Evolutionary conservation across 2,888 invertebrate genomes (phyloP), one percentile per base, ranked within the genome.

Genomic region (Syrphus vitripennis): DNA sequence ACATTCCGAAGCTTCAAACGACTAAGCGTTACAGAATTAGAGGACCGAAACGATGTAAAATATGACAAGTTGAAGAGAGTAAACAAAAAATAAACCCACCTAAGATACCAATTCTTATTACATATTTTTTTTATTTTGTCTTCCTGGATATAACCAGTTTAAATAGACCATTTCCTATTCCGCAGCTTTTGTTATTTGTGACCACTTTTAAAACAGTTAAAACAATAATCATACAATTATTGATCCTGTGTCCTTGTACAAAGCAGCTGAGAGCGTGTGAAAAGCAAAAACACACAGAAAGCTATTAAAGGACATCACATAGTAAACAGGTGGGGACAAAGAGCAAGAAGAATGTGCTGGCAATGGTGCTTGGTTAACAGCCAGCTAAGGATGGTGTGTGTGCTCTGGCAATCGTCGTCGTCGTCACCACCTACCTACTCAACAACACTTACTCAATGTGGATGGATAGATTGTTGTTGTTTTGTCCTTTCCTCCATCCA

Each of bases 171-270:
- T 48, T 19, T 45, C 29, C 63, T 24, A 45, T 42, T 31, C 12
- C 26, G 21, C 37, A n/a, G n/a, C n/a, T n/a, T n/a, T n/a, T 59
- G 31, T 21, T n/a, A 31, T 55, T 67, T 67, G n/a, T 29, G 31
- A 29, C 34, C 29, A 10, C 24, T 37, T 42, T 65, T 19, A n/a
- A 24, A 42, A 34, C 29, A 34, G 34, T 48, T 67, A 45, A 80
- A 80, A 67, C 45, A 69, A 40, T 57, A 29, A 67, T 71, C 42
- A 57, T 69, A 61, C 65, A 59, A 45, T 80, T 81, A 84, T 84
- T 81, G 81, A 84, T 81, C 76, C 55, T 61, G 61, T 81, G 76
- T 84, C 81, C 81, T 84, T 84, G 84, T 77, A 24, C 69, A 74
- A 29, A 37, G 53, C 53, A 65, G 65, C 45, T 65, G 45, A 69